Base-by-base conservation (phyloP, 2,888 invertebrate species). In the Chrysodeixis includens region DNA sequence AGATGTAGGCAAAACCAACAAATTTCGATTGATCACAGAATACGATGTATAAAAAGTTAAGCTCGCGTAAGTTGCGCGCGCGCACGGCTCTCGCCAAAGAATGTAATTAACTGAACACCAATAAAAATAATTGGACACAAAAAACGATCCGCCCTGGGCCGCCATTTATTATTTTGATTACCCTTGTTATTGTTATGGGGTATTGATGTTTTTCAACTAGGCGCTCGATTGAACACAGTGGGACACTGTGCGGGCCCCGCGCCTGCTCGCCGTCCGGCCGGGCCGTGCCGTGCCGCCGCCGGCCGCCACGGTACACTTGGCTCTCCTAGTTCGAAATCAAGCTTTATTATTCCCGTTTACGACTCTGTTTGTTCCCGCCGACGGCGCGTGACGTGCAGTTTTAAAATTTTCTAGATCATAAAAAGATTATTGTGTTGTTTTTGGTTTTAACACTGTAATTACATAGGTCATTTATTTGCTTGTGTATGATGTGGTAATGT, bases 121-220 rank as follows among this genome's bases (percentile, higher is more conserved):
- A 93, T 93, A 93, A 93, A 93, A 93, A 92, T 93, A 93, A 93
- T 93, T 92, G 92, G 87, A 83, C 86, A 90, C 90, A 91, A 93
- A 92, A 92, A 90, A 85, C 90, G 87, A 90, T 91, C 87, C 88
- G 89, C 87, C 87, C 86, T 82, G 86, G 83, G 82, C 88, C 87
- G 88, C 84, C 91, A 90, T 93, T 92, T 92, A 90, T 93, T 90
- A 93, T 90, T 90, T 90, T 91, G 91, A 93, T 93, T 90, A 86
- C 89, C 90, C 92, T 90, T 86, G 92, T 92, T 93, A 92, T 91
- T 90, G 89, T 90, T 90, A 88, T 88, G 85, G 85, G 82, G 76
- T 79, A 79, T 80, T 77, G 80, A 72, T 62, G 86, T 81, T 81
- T 83, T 85, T 82, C 84, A 84, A 73, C 82, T 78, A 76, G 71